Conservation (phyloP, 2,113 vertebrate species). For the Eudorcas thomsonii region DNA sequence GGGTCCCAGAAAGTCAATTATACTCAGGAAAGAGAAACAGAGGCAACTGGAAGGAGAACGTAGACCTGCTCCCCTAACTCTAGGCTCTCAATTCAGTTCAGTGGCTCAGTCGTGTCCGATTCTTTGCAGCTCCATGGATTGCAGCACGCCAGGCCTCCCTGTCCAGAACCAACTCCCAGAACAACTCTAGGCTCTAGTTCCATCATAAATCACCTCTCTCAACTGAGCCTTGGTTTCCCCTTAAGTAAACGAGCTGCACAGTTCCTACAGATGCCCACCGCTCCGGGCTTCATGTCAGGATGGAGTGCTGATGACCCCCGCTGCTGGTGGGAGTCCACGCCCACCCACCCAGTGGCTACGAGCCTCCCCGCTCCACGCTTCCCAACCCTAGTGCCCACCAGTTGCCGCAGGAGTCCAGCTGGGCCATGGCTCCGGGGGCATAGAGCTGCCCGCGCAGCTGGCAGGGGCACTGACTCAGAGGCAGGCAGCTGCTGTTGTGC, state of each 20-base stretch:
- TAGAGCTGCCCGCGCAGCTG: slow-evolving; percentile 82
- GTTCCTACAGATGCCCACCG: fast-evolving
- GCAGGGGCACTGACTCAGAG: slow-evolving; percentile 82
- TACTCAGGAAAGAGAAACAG: background rate
- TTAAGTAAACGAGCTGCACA: background rate
- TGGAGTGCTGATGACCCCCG: fast-evolving
- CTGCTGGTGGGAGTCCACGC: fast-evolving
- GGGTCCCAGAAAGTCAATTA: no score
- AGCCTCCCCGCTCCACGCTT: background rate
- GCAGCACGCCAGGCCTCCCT: background rate
- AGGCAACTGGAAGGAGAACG: background rate
- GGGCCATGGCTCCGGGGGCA: slow-evolving; percentile 61
- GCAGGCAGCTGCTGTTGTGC: slow-evolving; percentile 85
- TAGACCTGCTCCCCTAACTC: background rate
- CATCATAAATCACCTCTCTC: background rate
- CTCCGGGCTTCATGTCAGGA: no score
- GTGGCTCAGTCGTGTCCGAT: background rate
- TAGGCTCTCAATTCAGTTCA: background rate
- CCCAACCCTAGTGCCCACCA: slow-evolving; percentile 77
- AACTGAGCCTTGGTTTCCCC: background rate
- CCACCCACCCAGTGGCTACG: background rate
- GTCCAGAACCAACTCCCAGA: background rate
- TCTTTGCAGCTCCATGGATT: background rate
- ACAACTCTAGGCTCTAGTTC: background rate
- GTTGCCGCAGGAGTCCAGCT: slow-evolving; percentile 86